These are phyloP conservation scores for Ophonus ardosiacus DNA, from an alignment of 2,888 invertebrate genomes.

Conservation along the genomic window DNA sequence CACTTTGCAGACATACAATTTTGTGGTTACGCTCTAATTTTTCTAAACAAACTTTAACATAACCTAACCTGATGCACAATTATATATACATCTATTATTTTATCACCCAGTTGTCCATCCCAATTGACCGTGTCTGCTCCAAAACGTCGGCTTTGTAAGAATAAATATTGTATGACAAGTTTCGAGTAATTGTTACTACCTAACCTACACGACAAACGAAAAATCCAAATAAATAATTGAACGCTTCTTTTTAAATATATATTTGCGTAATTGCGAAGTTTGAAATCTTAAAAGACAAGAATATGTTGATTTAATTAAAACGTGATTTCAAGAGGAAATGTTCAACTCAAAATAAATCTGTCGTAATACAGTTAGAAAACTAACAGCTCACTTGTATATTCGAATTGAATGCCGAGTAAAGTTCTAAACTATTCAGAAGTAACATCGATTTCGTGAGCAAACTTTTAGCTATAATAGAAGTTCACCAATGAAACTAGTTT, in stretches of 20 bases:
- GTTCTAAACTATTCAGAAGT: slow-evolving; percentile 46
- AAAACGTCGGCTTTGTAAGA: no score
- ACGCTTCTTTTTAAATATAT: background rate
- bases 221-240: no score
- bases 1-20: no score
- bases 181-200: no score
- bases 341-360: slow-evolving; percentile 29
- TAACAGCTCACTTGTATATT: slow-evolving; percentile 40
- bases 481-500: slow-evolving; percentile 48
- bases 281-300: background rate
- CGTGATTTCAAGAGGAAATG: slow-evolving; percentile 18
- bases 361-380: slow-evolving; percentile 39
- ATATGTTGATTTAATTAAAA: slow-evolving; percentile 39
- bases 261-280: background rate
- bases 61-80: no score
- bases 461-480: slow-evolving; percentile 47
- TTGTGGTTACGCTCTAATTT: no score
- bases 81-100: no score
- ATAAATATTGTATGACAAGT: no score
- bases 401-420: slow-evolving; percentile 34
- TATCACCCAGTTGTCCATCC: no score
- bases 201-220: no score
- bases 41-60: no score
- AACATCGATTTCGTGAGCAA: slow-evolving; percentile 39
- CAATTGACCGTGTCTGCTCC: no score